phyloP scores from a whole-genome alignment of 2,797 vertebrate species.

The Peromyscus eremicus region DNA sequence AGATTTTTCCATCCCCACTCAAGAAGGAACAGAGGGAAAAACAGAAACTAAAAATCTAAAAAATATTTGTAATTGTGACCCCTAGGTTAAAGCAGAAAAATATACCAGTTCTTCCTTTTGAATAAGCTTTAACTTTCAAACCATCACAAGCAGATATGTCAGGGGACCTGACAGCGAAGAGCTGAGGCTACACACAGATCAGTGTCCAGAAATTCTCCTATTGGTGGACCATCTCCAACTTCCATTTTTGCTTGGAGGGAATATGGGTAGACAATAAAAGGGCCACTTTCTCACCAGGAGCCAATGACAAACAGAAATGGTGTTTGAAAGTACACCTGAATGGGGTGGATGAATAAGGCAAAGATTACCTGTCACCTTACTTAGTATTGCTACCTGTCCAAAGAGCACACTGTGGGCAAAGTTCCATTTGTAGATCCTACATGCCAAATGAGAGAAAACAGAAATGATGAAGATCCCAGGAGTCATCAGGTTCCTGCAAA shows the following conservation, averaged over 20 bases:
- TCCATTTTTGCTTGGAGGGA: not conserved
- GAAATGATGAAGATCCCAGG: rapidly evolving
- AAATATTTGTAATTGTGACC: not conserved
- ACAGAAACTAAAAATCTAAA: not conserved
- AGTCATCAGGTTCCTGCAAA: too few species aligned
- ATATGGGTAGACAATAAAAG: not conserved
- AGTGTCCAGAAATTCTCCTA: not conserved
- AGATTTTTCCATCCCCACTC: not conserved
- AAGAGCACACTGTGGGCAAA: not conserved
- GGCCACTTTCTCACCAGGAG: not conserved
- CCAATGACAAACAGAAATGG: not conserved
- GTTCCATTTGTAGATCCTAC: not conserved
- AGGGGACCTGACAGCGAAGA: not conserved
- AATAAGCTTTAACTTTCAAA: not conserved
- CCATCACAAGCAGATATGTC: not conserved
- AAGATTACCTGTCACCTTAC: not conserved
- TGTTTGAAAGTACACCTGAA: not conserved
- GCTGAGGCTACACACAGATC: not conserved
- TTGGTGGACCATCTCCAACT: not conserved
- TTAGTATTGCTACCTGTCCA: not conserved
- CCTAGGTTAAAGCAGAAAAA: not conserved
- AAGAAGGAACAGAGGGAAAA: not conserved
- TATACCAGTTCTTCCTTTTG: not conserved
- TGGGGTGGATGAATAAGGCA: not conserved
- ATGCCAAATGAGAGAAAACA: not conserved